Evolutionary conservation across 1,140 invertebrate species (phyloP), one percentile per base, ranked within the genome.

Genomic region (Eufriesea mexicana): DNA sequence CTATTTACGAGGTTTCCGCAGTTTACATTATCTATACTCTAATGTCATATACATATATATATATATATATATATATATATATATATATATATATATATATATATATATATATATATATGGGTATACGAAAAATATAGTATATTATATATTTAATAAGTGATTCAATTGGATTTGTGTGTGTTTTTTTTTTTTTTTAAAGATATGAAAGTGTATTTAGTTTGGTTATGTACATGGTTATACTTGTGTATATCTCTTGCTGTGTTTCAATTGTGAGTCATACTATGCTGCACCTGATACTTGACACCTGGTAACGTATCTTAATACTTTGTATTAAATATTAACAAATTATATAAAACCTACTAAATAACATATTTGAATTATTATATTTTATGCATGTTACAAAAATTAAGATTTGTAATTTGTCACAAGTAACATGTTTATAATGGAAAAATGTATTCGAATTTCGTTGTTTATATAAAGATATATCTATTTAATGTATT

Each of bases 191-290:
- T 9, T 42, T 42, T 42, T 9, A 71, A 76, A 54, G 16, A 28
- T 55, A 51, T 9, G 16, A 78, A 45, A 54, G 8, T 54, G 18
- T 0, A 12, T 77, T 78, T 35, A 1, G 49, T 67, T 85, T 84
- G 86, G 74, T 89, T 86, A 77, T 76, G 77, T 42, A 68, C 54
- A 49, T 18, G 61, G 18, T 81, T 75, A 81, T 66, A 64, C 72
- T 66, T 67, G 20, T 67, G 51, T 49, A n/a, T 28, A 61, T 71
- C 75, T 77, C 88, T 80, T 76, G 61, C 82, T 49, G 51, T 42
- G 67, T 55, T 79, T 72, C 76, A 35, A 70, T 47, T 61, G 68
- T 84, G 86, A 89, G 77, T 89, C 86, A 88, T 84, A 72, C 74
- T 83, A 54, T 18, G 62, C 51, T 79, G 67, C 84, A 87, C 80